Evolutionary conservation across 1,140 invertebrate genomes (phyloP), one percentile per base, ranked within the genome.

Genomic region (Branchinecta lindahli): DNA sequence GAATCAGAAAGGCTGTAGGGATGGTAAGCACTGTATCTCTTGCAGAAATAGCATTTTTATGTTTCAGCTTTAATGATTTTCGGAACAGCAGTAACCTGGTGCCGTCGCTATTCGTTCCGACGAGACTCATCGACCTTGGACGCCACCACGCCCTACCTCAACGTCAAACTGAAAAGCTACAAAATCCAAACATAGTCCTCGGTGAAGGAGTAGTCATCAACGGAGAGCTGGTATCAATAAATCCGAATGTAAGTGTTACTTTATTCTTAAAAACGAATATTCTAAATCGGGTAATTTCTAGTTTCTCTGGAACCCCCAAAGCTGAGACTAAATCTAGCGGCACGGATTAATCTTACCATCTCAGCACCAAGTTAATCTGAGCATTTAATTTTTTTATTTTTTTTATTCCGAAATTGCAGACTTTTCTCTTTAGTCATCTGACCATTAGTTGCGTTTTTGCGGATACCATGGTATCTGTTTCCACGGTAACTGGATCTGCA

Each of bases 121-220:
- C 47, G 47, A 52, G 47, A 52, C 47, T 52, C 9, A 52, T 52
- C 47, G n/a, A 52, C 47, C 47, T 52, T 9, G 47, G 47, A 52
- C 47, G n/a, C 47, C 47, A 52, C 47, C 47, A 52, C 47, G n/a
- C 47, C 47, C 47, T 52, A 52, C 47, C 47, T 52, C 47, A n/a
- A 52, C 47, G 47, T 52, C 47, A 52, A 52, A 9, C 47, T 52
- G 47, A 9, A 52, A 52, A n/a, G 47, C 47, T 52, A 9, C 47
- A 52, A 52, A 52, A 52, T n/a, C 47, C 47, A 52, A 52, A 9
- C 47, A 52, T 52, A 52, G 47, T 52, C 47, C 47, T 9, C 9
- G 47, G n/a, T 52, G 47, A 52, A 52, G 47, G 47, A 52, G 47
- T 52, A 9, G 9, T 52, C 47, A 52, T 52, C 47, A 52, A 52